Base-by-base conservation (phyloP, 2,113 vertebrate species). In the Cricetomys ansorgei region DNA sequence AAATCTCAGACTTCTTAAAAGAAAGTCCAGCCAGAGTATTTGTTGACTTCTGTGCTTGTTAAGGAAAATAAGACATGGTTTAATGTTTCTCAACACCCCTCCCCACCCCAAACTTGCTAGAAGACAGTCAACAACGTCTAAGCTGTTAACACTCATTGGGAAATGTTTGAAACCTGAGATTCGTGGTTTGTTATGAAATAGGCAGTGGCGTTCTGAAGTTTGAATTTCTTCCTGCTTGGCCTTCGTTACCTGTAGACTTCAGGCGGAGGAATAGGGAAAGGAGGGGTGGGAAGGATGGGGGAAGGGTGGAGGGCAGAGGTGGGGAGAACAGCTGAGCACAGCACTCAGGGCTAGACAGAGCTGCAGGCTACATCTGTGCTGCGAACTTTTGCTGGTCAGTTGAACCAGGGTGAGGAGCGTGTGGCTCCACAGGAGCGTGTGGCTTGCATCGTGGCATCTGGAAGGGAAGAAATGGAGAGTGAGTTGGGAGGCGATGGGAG, bases 221-320 rank as follows among this genome's bases (percentile, higher is more conserved):
- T 50, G 45, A 69, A 69, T 87, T 69, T 87, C 84, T 87, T 87
- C 84, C 84, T 87, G 45, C 45, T 87, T 67, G 64, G 45, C 83
- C 43, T 65, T 27, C 21, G 29, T 85, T 48, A 27, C 9, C 40
- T 19, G 57, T 45, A n/a, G n/a, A n/a, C 27, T 84, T 27, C 31
- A 65, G 37, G 59, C 11, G 40, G 83, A 29, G 43, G 62, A 48
- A 64, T 27, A 67, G 59, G 62, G 19, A 29, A 50, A 48, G 48
- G 62, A 67, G 83, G 43, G 59, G 27, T 12, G 29, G 43, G 9
- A 29, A 2, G 3, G 3, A 16, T 16, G 11, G 7, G n/a, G 0
- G 17, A n/a, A n/a, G n/a, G n/a, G n/a, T n/a, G n/a, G n/a, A n/a
- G n/a, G n/a, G n/a, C n/a, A n/a, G n/a, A 12, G 29, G 64, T 72